A percentile compares a stretch with the other conserved stretches of the same genome.
phyloP scores from a whole-genome alignment of 2,113 vertebrate species.

The Gobius niger region DNA sequence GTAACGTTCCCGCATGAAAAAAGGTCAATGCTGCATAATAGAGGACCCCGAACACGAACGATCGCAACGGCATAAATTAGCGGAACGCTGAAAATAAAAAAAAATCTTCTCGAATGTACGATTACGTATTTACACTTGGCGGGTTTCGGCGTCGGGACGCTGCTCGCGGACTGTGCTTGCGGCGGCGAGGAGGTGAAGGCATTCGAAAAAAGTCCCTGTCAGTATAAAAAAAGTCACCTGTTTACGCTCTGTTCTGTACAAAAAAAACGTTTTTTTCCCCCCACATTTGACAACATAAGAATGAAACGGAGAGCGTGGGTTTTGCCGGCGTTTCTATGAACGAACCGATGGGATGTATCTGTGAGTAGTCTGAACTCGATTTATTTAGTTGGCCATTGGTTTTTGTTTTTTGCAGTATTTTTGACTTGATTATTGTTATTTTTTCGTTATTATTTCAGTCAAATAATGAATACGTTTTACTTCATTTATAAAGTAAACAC shows the following conservation, averaged over 20 bases:
- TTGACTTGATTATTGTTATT: too few species aligned
- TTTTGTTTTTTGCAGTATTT: too few species aligned
- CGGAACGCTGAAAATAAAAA: background rate
- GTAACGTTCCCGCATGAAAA: too few species aligned
- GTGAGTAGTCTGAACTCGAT: too few species aligned
- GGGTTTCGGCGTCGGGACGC: constrained; percentile 44
- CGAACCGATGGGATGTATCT: too few species aligned
- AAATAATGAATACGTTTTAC: too few species aligned
- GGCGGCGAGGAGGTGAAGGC: constrained; percentile 59
- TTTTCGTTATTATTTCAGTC: too few species aligned
- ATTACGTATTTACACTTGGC: constrained; percentile 8
- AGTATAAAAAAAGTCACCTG: constrained; percentile 59
- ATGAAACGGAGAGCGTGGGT: too few species aligned
- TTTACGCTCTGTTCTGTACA: constrained; percentile 75
- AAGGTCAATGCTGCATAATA: too few species aligned
- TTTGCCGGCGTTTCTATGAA: too few species aligned
- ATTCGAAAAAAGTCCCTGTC: constrained; percentile 61
- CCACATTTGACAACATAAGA: constrained; percentile 63
- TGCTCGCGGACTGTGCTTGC: constrained; percentile 63
- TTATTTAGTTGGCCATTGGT: too few species aligned
- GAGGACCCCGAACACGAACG: background rate
- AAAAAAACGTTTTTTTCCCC: constrained; percentile 75
- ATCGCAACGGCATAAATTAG: background rate
- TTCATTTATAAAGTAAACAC: too few species aligned
- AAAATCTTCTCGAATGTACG: background rate